Evolutionary conservation across 2,797 vertebrate species (phyloP).

Genomic region (Danio aesculapii): DNA sequence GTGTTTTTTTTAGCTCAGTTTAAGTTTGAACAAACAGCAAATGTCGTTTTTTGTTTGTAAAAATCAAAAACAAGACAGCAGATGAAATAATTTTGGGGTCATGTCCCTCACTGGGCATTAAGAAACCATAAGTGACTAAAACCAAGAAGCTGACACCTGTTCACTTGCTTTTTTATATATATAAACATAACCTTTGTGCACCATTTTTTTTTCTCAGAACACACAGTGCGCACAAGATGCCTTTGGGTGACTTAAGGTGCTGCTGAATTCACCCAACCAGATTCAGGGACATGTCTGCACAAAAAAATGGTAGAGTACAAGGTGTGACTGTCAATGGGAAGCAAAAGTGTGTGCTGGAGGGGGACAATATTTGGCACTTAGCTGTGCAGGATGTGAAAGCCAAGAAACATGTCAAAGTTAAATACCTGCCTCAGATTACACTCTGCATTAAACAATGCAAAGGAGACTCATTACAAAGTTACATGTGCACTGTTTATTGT

Average conservation of each 20-base stretch:
- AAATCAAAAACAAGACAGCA: no score
- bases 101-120: not conserved
- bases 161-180: not conserved
- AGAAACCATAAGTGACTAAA: not conserved
- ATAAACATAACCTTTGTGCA: conserved; percentile 11
- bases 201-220: conserved; percentile 23
- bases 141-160: conserved; percentile 1
- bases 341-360: conserved; percentile 62
- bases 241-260: conserved; percentile 14
- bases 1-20: no score
- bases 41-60: no score
- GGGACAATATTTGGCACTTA: conserved; percentile 47
- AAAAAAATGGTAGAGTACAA: conserved; percentile 27
- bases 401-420: conserved; percentile 35
- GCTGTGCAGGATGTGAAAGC: conserved; percentile 18
- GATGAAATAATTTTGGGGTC: not conserved
- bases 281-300: conserved; percentile 68
- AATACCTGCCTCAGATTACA: conserved; percentile 11
- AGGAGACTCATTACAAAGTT: not conserved
- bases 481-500: not conserved
- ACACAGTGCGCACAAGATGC: conserved; percentile 13
- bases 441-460: not conserved
- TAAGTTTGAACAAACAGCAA: no score
- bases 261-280: conserved; percentile 52
- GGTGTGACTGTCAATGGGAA: conserved; percentile 58